Evolutionary conservation across 2,113 vertebrate genomes (phyloP), one percentile per base, ranked within the genome.

Genomic region (Syngnathus floridae): DNA sequence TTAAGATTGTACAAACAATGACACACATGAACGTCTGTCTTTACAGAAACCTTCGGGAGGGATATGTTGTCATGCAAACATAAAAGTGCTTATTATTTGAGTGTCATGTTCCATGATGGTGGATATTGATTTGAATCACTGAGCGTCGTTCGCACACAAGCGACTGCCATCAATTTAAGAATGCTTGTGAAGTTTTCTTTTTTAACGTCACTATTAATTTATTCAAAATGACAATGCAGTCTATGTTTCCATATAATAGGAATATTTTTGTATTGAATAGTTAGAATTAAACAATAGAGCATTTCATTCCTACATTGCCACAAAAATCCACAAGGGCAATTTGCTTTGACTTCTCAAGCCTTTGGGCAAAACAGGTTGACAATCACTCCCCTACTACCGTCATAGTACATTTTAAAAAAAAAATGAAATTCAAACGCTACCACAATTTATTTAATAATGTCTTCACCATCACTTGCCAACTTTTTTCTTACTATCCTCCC

Each of bases 101-200:
- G 84, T 82, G 79, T 82, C 80, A 80, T 79, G 89, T 68, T 92
- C 94, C 87, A 92, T 91, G 77, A 93, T 89, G 0, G 92, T 92
- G 78, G 92, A 83, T 86, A 86, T 85, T 75, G 91, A 90, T 81
- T 97, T 92, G 66, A 93, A 68, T 76, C 93, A 92, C 78, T 95
- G 82, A 38, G 59, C 84, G 84, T 79, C 78, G 80, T 76, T 71
- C 77, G 68, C 75, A 68, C 66, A 73, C 52, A 70, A 75, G 55
- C 74, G 73, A 59, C 72, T 74, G 73, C 82, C 73, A 79, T 70
- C 66, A 72, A 81, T 75, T 78, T 77, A 72, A 66, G 78, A 78
- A 79, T 77, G 73, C 73, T 77, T 76, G 77, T 79, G 66, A 75
- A 78, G 59, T 78, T 48, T 80, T 76, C 62, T 81, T 76, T 73